Evolutionary conservation across 2,797 vertebrate species (phyloP), one percentile per base, ranked within the genome.

Genomic region (Pitangus sulphuratus): DNA sequence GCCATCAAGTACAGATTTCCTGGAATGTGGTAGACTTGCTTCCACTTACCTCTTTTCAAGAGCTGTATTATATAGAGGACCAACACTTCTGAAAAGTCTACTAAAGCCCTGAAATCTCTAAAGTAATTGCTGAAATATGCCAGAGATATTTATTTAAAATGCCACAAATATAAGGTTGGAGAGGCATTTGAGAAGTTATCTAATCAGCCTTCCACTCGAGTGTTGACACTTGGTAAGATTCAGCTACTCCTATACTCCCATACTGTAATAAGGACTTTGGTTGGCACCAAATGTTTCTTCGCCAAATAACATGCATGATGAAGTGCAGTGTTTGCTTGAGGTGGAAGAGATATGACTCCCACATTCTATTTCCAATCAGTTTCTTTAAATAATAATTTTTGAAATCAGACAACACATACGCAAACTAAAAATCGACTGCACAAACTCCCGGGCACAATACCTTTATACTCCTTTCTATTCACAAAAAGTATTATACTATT

Each of bases 291-390:
- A 62, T 25, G 15, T 21, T 40, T 66, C 47, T 66, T 35, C 21
- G 39, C 18, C 18, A 66, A 86, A 70, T 47, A 57, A 17, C 6
- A 58, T 8, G 11, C 8, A 40, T 0, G 1, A 56, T 26, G 62
- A 37, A 35, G 37, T 25, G 8, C 19, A 60, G 18, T 33, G 51
- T 37, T 64, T 78, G 47, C n/a, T 33, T 45, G 9, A 60, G 15
- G 0, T 0, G 21, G 45, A 37, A 69, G 15, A 57, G 13, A 30
- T n/a, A 31, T 1, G 5, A 47, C 18, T 66, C 37, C 45, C 28
- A 64, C 11, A 39, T 33, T 60, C 15, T 51, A n/a, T 35, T 69
- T 65, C 50, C 4, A 47, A 81, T 40, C 40, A 35, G 11, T 12
- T 12, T 58, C 35, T 76, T 79, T 40, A 69, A 8, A n/a, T 6